A percentile compares a stretch with the other conserved stretches of the same genome.
Conservation (phyloP, 2,888 invertebrate genomes). For the Pyrochroa serraticornis region DNA sequence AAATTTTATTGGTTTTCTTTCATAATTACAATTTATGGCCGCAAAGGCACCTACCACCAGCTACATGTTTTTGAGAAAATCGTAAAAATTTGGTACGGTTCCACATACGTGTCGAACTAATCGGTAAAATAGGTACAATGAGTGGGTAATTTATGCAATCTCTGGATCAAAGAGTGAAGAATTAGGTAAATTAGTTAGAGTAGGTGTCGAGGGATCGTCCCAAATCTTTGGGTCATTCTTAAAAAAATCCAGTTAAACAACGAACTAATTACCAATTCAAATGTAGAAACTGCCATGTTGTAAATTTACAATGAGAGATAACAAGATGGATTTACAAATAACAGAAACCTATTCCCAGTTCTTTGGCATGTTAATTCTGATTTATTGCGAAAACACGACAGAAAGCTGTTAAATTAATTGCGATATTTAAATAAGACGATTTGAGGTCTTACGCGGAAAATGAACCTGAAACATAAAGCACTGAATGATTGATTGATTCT, state of each 20-base stretch:
- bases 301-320: constrained; percentile 10
- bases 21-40: background rate
- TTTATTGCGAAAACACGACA: background rate
- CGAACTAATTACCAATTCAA: constrained; percentile 15
- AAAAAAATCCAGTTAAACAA: background rate
- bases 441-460: background rate
- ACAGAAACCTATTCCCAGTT: background rate
- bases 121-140: background rate
- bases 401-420: background rate
- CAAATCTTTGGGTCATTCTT: background rate
- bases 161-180: background rate
- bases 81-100: background rate
- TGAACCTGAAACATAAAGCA: background rate
- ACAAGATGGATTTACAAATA: constrained; percentile 2
- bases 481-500: no score
- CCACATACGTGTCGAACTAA: background rate
- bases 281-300: constrained; percentile 3
- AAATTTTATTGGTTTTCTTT: background rate
- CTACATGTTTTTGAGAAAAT: background rate
- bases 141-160: background rate
- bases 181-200: background rate
- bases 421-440: background rate
- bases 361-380: constrained; percentile 6
- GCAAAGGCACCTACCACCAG: background rate
- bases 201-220: no score